These are phyloP conservation scores for Carabus problematicus DNA, from an alignment of 2,888 invertebrate genomes.

Conservation along the genomic window DNA sequence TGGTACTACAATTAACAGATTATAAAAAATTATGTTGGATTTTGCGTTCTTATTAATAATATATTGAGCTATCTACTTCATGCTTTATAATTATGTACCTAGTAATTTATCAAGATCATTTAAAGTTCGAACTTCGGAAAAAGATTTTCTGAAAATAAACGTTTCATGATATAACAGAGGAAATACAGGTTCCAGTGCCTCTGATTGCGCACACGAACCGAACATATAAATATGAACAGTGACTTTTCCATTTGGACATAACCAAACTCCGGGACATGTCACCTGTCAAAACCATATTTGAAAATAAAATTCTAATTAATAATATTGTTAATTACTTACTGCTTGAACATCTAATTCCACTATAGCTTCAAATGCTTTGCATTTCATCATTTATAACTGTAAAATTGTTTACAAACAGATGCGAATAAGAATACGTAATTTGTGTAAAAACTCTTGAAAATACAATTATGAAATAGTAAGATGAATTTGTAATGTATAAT, in stretches of 20 bases:
- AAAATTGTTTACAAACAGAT: not conserved
- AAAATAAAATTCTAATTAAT: conserved; percentile 29
- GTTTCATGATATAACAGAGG: conserved; percentile 75
- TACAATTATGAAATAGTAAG: no score
- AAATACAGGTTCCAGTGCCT: conserved; percentile 70
- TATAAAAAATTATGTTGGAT: no score
- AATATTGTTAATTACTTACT: conserved; percentile 55
- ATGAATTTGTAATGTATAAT: no score
- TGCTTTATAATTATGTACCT: conserved; percentile 58
- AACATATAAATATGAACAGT: conserved; percentile 74
- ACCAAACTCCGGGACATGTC: conserved; percentile 86
- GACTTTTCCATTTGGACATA: conserved; percentile 80
- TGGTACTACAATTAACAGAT: no score
- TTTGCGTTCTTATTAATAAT: not conserved
- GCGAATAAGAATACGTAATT: no score
- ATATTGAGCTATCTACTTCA: no score
- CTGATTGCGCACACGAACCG: conserved; percentile 74
- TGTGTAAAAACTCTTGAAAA: no score
- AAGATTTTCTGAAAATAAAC: conserved; percentile 72
- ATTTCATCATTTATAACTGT: conserved; percentile 47
- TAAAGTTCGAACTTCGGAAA: conserved; percentile 58
- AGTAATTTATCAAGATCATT: conserved; percentile 60
- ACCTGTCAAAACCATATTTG: conserved; percentile 60
- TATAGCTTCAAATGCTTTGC: conserved; percentile 66
- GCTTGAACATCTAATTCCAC: conserved; percentile 66